A percentile compares a stretch with the other conserved stretches of the same genome.
Conservation (phyloP, 2,888 invertebrate genomes). For the Aspidiotus destructor region DNA sequence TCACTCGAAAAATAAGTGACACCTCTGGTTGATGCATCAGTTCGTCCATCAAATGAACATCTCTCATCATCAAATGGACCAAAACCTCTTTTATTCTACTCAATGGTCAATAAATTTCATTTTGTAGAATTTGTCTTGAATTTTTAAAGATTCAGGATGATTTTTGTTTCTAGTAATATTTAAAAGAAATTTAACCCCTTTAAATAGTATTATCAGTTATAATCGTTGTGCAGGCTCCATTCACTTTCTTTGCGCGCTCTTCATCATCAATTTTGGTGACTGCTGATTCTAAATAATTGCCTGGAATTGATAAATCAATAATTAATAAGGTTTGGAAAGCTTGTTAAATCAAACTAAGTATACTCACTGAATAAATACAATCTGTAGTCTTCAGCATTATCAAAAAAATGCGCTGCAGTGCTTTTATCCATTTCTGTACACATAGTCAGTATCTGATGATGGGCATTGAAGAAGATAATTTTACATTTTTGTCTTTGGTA, state of each 20-base stretch:
- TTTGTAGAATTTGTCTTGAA: neutral
- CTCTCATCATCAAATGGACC: no score
- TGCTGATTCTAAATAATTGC: slow-evolving; percentile 5
- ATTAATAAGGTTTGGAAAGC: no score
- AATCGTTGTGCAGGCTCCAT: slow-evolving; percentile 18
- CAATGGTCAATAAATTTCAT: no score
- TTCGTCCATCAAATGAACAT: no score
- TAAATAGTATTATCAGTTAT: neutral
- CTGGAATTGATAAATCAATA: neutral
- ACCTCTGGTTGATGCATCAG: no score
- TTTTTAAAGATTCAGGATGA: slow-evolving; percentile 23
- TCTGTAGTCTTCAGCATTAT: slow-evolving; percentile 19
- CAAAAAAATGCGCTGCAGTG: slow-evolving; percentile 12
- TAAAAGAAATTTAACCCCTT: slow-evolving; percentile 10
- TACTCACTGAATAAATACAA: slow-evolving; percentile 16
- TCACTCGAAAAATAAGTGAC: no score
- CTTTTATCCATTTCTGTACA: slow-evolving; percentile 20
- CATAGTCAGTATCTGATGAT: slow-evolving; percentile 11
- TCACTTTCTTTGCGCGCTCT: slow-evolving; percentile 9
- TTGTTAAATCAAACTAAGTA: neutral
- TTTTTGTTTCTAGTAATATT: slow-evolving; percentile 24
- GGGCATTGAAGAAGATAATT: slow-evolving; percentile 19
- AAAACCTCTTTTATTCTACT: no score
- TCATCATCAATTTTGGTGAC: neutral
- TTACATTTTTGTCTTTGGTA: slow-evolving; percentile 20